Conservation (phyloP, 1,140 invertebrate species). For the Periplaneta americana region DNA sequence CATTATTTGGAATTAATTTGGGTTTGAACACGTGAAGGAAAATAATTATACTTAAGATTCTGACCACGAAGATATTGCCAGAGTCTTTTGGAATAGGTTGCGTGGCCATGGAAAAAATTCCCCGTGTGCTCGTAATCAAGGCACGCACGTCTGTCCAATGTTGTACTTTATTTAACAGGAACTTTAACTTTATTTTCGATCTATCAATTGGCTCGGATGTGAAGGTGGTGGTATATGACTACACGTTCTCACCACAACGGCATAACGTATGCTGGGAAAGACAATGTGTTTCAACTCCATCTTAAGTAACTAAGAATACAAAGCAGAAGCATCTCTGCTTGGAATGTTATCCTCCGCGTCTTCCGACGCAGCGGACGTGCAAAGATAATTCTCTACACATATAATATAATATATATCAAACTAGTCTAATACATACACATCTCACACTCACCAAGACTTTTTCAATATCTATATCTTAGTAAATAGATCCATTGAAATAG, state of each 20-base stretch:
- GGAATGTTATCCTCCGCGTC: background rate
- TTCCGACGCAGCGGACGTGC: background rate
- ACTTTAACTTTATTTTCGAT: background rate
- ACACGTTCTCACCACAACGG: background rate
- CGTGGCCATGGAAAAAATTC: background rate
- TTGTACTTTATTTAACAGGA: constrained; percentile 2
- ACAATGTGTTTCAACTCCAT: background rate
- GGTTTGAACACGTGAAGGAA: too few relatives aligned
- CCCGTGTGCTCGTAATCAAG: background rate
- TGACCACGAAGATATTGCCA: too few relatives aligned
- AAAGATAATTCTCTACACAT: background rate
- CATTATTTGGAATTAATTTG: too few relatives aligned
- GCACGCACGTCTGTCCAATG: background rate
- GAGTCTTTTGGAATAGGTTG: background rate
- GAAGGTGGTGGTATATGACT: background rate
- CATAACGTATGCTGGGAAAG: background rate
- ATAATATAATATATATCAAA: too few relatives aligned
- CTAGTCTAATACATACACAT: background rate
- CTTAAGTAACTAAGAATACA: background rate
- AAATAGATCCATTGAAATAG: constrained; percentile 18
- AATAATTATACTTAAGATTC: too few relatives aligned
- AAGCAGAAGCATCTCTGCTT: background rate
- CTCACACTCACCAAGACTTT: background rate
- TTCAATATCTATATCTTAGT: background rate
- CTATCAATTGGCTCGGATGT: background rate